Base-by-base conservation (phyloP, 2,797 vertebrate species). In the Pyrocephalus nanus region DNA sequence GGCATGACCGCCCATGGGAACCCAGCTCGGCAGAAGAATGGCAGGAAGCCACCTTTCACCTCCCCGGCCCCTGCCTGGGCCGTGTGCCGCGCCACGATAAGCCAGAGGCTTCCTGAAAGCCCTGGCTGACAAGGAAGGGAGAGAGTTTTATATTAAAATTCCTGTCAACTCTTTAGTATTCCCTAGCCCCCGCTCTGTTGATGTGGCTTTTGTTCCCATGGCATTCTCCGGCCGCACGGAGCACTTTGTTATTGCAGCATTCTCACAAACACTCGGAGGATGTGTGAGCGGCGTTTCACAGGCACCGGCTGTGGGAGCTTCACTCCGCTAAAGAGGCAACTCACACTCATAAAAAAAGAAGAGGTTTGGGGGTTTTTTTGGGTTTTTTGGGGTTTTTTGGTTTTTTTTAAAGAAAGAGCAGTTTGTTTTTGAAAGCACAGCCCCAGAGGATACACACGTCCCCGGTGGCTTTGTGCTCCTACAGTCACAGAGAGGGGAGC, bases 31-130 rank as follows among this genome's bases (percentile, higher is more conserved):
- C 97, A 99, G 98, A 99, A 99, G 99, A 99, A 99, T 99, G 97
- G 98, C 98, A 99, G 99, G 99, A 99, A 99, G 98, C 99, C 98
- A 98, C 99, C 98, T 98, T 98, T 98, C 98, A 98, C 96, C 98
- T 98, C 98, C 95, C 98, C 97, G 94, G 90, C 97, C 97, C 97
- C 97, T 97, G 98, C 92, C 98, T 98, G 97, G 43, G 96, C 98
- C 97, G 98, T 97, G 97, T 99, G 98, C 98, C 98, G 98, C 98
- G 96, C 94, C 93, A 98, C 92, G 98, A 99, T 99, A 99, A 99
- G 98, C 96, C 97, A 66, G 96, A 98, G 98, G 98, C 97, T 99
- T 99, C 99, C 99, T 98, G 98, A 98, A 92, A 96, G 96, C 97
- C 97, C 97, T 70, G 70, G 65, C 96, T 87, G 95, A 97, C 96